Evolutionary conservation across 2,888 invertebrate species (phyloP), one percentile per base, ranked within the genome.

Genomic region (Lochmaea crataegi): DNA sequence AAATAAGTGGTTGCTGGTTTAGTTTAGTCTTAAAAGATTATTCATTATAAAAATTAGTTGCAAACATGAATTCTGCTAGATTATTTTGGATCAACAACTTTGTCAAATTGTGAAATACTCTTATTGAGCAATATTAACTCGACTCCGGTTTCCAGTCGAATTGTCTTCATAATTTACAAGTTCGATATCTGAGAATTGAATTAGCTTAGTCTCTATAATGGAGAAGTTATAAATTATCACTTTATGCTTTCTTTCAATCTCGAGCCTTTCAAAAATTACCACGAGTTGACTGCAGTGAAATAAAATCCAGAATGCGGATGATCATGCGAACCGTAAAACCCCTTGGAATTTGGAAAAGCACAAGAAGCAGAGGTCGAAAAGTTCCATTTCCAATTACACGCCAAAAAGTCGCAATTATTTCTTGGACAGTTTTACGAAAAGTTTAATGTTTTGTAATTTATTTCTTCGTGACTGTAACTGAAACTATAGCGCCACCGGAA

Each of bases 381-480:
- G 74, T 75, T 75, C 71, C 57, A 69, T 65, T 82, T 80, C 82
- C 84, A 84, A 84, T 84, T 85, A 84, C 84, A 84, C 83, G 84
- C 83, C 82, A 83, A 82, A 70, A 83, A 83, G 82, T 83, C 78
- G 82, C 84, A 85, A 85, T 85, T 85, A 85, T 84, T 84, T 85
- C 85, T 84, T 84, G 84, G 85, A 84, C 84, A 85, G 83, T 84
- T 85, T 78, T 11, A 76, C 76, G 82, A 82, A 84, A 85, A 84
- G 82, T 84, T 85, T 84, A 84, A 84, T 83, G 84, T 84, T 84
- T 82, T 80, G 83, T 83, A 84, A 84, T 85, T 84, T 84, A 85
- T 85, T 81, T 83, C 75, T 79, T 76, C 81, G 80, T 82, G 82
- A 82, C 81, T 82, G 75, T 76, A 81, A 82, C 81, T 80, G 60